Percentiles rank a stretch among this genome's conserved stretches.
These are phyloP conservation scores for Bujurquina vittata DNA, from an alignment of 2,113 vertebrate species.

Conservation along the genomic window DNA sequence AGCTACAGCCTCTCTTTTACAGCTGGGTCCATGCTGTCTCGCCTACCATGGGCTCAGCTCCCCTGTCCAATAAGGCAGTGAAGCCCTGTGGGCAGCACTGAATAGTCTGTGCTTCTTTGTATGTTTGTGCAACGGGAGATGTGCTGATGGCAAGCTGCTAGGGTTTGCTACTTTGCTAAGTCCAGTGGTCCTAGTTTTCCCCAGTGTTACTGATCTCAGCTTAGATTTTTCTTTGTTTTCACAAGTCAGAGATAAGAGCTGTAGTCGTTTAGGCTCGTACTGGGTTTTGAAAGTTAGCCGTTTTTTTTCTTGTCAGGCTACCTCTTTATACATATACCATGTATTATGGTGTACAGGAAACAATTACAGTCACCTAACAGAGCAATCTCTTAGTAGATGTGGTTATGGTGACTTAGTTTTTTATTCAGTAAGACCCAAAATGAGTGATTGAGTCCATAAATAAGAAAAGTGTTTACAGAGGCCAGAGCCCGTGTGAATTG, in stretches of 20 bases:
- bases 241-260: too few relatives aligned
- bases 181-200: background rate
- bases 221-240: too few relatives aligned
- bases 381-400: too few relatives aligned
- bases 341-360: too few relatives aligned
- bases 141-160: constrained; percentile 33
- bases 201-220: background rate
- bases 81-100: constrained; percentile 27
- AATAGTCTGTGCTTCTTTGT: constrained; percentile 16
- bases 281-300: too few relatives aligned
- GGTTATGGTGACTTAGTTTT: too few relatives aligned
- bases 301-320: too few relatives aligned
- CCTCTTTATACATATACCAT: too few relatives aligned
- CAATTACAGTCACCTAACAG: too few relatives aligned
- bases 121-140: constrained; percentile 11
- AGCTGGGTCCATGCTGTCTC: constrained; percentile 49
- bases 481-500: background rate
- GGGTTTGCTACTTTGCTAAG: constrained; percentile 19
- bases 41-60: constrained; percentile 14
- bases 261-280: too few relatives aligned
- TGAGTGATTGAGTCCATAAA: background rate
- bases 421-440: background rate
- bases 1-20: constrained; percentile 49
- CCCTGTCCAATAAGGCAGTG: constrained; percentile 21
- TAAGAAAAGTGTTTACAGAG: background rate